Conservation (phyloP, 53 echinoderm and acorn worm genomes). For the Henricia sp. region DNA sequence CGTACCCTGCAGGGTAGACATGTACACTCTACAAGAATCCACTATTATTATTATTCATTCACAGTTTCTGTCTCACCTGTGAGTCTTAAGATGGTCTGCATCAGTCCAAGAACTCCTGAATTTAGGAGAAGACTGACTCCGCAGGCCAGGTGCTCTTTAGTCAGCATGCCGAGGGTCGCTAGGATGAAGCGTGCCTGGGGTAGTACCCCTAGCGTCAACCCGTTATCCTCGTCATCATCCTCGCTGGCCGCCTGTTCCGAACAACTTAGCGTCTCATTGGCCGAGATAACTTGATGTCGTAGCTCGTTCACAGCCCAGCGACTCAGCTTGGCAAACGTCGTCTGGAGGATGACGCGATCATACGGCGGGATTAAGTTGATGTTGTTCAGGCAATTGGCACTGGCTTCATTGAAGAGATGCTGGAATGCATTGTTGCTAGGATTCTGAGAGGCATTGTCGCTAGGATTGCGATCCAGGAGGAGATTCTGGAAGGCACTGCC, state of each 20-base stretch:
- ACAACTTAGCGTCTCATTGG: slow-evolving; percentile 53
- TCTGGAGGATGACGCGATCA: slow-evolving; percentile 90
- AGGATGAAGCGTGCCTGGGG: slow-evolving; percentile 95
- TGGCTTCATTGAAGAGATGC: slow-evolving; percentile 22
- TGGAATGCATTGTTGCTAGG: no score
- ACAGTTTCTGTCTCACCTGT: slow-evolving; percentile 91
- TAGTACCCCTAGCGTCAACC: slow-evolving; percentile 71
- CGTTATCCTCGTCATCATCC: slow-evolving; percentile 53
- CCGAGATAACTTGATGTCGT: slow-evolving; percentile 76
- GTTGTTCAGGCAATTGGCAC: slow-evolving; percentile 80
- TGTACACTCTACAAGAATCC: no score
- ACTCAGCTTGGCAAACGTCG: slow-evolving; percentile 91
- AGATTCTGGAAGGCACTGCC: no score
- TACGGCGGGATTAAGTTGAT: slow-evolving; percentile 90
- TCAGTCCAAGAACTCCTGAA: slow-evolving; percentile 87
- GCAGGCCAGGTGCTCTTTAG: slow-evolving; percentile 87
- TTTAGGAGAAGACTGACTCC: slow-evolving; percentile 91
- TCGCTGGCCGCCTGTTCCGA: slow-evolving; percentile 38
- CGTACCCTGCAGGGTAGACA: no score
- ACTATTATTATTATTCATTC: no score
- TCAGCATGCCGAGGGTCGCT: slow-evolving; percentile 85
- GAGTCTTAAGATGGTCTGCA: slow-evolving; percentile 88
- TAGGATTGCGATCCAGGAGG: no score
- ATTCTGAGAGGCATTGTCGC: no score
- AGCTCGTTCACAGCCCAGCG: slow-evolving; percentile 87